Evolutionary conservation across 2,113 vertebrate species (phyloP).

Genomic region (Erythrocebus patas): DNA sequence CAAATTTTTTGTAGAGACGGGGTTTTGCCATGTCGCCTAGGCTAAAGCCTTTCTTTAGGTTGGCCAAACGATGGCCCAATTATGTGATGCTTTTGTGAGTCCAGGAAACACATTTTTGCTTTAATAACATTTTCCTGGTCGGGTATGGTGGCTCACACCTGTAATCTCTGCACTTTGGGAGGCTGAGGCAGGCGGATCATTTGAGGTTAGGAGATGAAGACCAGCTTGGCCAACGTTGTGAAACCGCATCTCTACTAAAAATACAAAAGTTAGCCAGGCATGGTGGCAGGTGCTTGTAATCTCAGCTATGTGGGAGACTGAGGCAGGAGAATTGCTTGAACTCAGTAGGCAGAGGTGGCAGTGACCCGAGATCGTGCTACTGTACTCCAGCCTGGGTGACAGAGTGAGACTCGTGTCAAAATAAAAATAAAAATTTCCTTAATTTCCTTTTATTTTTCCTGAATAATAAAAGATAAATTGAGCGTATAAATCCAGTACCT

Average conservation of each 20-base stretch:
- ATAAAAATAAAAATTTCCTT: constrained; percentile 68
- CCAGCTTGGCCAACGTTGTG: not conserved
- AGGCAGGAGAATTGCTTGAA: not conserved
- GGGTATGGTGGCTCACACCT: not conserved
- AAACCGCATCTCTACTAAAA: too few relatives aligned
- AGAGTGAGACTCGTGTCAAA: not conserved
- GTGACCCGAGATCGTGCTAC: not conserved
- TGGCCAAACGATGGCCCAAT: not conserved
- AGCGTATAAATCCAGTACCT: constrained; percentile 76
- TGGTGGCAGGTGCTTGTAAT: not conserved
- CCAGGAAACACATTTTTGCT: constrained; percentile 36
- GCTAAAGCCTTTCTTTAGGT: not conserved
- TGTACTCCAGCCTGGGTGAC: not conserved
- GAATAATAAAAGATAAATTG: constrained; percentile 76
- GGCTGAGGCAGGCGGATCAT: not conserved
- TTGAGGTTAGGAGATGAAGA: not conserved
- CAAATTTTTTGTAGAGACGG: too few relatives aligned
- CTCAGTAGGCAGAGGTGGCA: not conserved
- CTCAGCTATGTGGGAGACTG: not conserved
- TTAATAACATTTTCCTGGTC: constrained; percentile 72
- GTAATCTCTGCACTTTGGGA: not conserved
- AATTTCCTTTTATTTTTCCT: constrained; percentile 77
- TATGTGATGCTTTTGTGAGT: not conserved
- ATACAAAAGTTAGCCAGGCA: not conserved
- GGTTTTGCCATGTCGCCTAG: too few relatives aligned